Evolutionary conservation across 2,888 invertebrate species (phyloP).

Genomic region (Philereme transversata): DNA sequence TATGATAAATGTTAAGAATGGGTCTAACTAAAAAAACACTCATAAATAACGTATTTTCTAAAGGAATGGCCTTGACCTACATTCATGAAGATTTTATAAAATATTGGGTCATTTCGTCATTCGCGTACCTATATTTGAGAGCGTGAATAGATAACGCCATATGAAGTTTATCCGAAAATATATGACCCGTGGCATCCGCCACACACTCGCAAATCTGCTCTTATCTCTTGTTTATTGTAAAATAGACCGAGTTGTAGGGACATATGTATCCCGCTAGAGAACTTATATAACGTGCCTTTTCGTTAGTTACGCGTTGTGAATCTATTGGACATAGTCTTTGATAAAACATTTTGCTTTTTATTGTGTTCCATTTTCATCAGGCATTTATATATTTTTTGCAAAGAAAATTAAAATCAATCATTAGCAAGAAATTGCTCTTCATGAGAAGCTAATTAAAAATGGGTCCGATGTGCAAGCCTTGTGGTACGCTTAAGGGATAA

Average conservation of each 20-base stretch:
- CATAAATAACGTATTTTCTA: conserved; percentile 5
- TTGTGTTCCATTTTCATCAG: not conserved
- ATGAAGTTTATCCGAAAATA: conserved; percentile 36
- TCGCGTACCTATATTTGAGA: conserved; percentile 30
- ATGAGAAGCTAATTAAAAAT: not conserved
- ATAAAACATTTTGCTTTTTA: not conserved
- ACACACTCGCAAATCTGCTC: conserved; percentile 26
- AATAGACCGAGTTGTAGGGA: conserved; percentile 24
- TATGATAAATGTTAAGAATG: too few relatives aligned
- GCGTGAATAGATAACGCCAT: conserved; percentile 33
- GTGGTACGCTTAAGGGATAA: conserved; percentile 5
- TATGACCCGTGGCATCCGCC: conserved; percentile 31
- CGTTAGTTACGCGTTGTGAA: conserved; percentile 7
- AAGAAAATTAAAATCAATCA: not conserved
- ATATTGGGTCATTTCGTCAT: conserved; percentile 38
- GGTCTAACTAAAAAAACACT: not conserved
- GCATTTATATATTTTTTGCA: too few relatives aligned
- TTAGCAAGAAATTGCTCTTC: not conserved
- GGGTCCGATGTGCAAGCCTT: conserved; percentile 8
- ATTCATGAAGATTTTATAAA: conserved; percentile 22
- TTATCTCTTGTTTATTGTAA: conserved; percentile 30
- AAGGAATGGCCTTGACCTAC: conserved; percentile 43
- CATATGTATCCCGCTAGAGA: conserved; percentile 12
- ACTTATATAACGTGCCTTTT: conserved; percentile 27
- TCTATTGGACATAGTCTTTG: not conserved